phyloP scores from a whole-genome alignment of 2,113 vertebrate genomes.

The Nycticebus coucang region DNA sequence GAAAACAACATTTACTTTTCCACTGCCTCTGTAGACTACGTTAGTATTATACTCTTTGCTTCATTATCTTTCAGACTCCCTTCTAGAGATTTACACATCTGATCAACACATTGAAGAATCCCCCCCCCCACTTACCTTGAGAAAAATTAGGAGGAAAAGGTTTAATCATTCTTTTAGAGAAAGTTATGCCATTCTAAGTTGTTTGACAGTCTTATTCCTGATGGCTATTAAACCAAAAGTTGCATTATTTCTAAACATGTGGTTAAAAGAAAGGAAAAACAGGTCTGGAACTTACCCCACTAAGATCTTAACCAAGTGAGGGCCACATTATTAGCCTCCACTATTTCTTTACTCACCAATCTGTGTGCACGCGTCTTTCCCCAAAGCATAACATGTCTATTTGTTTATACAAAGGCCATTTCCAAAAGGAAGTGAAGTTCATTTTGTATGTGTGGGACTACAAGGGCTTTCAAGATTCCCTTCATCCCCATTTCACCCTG shows the following conservation, averaged over 20 bases:
- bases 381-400: not conserved
- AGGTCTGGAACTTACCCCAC: not conserved
- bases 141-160: slow-evolving; percentile 12
- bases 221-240: not conserved
- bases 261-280: not conserved
- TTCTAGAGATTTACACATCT: not conserved
- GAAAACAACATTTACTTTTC: not conserved
- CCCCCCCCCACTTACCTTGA: not conserved
- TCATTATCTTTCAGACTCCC: not conserved
- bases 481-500: not conserved
- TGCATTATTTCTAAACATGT: not conserved
- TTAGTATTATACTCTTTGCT: not conserved
- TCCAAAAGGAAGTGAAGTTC: not conserved
- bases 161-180: not conserved
- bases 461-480: not conserved
- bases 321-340: not conserved
- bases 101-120: slow-evolving; percentile 11
- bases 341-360: not conserved
- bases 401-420: slow-evolving; percentile 31
- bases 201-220: not conserved
- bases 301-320: not conserved
- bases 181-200: not conserved
- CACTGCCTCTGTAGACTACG: not conserved
- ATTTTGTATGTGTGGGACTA: not conserved
- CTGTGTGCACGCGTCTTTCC: not conserved